These are phyloP conservation scores for Chauna torquata DNA, from an alignment of 2,113 vertebrate species.

Conservation along the genomic window DNA sequence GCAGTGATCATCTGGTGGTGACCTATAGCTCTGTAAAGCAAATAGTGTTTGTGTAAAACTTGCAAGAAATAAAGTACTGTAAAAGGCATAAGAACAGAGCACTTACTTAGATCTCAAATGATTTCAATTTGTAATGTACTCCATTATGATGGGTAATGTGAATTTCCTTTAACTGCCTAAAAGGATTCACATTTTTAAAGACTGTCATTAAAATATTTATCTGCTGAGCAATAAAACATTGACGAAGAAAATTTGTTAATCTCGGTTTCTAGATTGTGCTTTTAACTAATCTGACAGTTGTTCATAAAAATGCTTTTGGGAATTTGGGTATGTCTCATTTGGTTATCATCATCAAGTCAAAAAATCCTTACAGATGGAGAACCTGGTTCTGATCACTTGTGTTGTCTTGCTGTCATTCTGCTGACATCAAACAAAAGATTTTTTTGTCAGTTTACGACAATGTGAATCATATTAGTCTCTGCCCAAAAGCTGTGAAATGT, in stretches of 20 bases:
- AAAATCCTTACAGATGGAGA: background rate
- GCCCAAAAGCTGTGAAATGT: background rate
- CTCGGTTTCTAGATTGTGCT: background rate
- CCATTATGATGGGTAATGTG: background rate
- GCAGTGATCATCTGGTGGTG: background rate
- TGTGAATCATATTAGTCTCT: background rate
- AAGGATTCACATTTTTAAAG: background rate
- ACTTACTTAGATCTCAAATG: background rate
- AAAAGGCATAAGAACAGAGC: background rate
- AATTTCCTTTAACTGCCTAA: background rate
- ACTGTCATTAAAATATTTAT: conserved; percentile 10
- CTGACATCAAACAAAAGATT: background rate
- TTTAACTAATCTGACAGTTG: background rate
- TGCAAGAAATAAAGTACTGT: background rate
- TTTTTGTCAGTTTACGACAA: background rate
- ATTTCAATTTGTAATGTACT: background rate
- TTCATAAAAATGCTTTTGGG: background rate
- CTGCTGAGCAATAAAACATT: background rate
- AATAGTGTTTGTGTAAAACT: background rate
- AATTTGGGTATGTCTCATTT: background rate
- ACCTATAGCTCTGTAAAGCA: background rate
- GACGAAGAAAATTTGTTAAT: background rate
- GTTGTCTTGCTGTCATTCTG: background rate
- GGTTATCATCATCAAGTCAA: background rate
- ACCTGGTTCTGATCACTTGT: background rate